A percentile compares a stretch with the other conserved stretches of the same genome.
These are phyloP conservation scores for Leptinotarsa defecta DNA, from an alignment of 1,140 invertebrate genomes.

Conservation along the genomic window DNA sequence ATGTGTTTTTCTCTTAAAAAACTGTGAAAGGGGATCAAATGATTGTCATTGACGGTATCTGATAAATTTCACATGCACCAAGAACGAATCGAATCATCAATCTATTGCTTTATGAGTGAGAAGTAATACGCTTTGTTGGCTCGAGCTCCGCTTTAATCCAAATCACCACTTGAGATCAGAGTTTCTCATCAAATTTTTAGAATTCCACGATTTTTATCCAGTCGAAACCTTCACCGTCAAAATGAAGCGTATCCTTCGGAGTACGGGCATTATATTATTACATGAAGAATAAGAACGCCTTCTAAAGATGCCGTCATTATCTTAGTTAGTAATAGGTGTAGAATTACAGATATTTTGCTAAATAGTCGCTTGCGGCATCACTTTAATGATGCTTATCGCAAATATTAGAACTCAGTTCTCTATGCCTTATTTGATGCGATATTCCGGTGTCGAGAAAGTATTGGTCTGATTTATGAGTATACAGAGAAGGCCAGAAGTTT, in stretches of 20 bases:
- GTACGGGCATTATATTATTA: conserved; percentile 30
- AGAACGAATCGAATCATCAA: no score
- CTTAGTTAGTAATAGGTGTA: conserved; percentile 36
- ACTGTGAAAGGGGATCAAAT: no score
- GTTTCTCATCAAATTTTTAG: conserved; percentile 1
- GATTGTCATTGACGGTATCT: no score
- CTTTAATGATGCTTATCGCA: conserved; percentile 34
- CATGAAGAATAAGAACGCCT: conserved; percentile 30
- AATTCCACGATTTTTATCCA: neutral
- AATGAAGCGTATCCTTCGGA: conserved; percentile 35
- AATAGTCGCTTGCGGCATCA: conserved; percentile 31
- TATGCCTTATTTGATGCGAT: neutral
- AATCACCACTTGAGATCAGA: neutral
- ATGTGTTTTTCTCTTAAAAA: no score
- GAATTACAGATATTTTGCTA: conserved; percentile 39
- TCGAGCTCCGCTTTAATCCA: neutral
- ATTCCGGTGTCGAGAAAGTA: neutral
- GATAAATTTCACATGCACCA: no score
- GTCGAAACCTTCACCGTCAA: conserved; percentile 12
- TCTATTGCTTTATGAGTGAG: no score
- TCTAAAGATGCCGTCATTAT: conserved; percentile 30
- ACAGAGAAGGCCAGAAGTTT: no score
- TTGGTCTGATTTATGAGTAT: neutral
- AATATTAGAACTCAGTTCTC: conserved; percentile 37
- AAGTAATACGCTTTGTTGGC: no score